phyloP scores from a whole-genome alignment of 2,113 vertebrate genomes.

The Anarrhichthys ocellatus region DNA sequence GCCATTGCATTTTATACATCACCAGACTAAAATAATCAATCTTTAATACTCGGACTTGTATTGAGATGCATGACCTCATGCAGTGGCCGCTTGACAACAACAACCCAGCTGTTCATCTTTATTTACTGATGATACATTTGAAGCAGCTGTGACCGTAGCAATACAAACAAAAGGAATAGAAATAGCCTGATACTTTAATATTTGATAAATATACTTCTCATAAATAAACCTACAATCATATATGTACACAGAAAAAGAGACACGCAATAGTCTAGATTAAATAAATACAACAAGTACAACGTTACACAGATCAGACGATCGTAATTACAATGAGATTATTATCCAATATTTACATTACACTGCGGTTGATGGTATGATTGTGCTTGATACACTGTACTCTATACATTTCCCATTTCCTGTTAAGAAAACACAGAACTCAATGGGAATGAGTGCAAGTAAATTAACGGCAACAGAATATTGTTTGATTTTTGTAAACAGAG shows the following conservation, averaged over 20 bases:
- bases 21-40: constrained; percentile 43
- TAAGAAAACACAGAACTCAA: constrained; percentile 25
- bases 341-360: constrained; percentile 69
- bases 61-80: constrained; percentile 48
- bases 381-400: constrained; percentile 63
- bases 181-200: constrained; percentile 24
- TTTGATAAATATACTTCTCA: constrained; percentile 40
- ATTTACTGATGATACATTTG: constrained; percentile 26
- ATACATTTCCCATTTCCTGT: constrained; percentile 27
- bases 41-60: not conserved
- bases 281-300: constrained; percentile 51
- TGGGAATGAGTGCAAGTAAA: constrained; percentile 30
- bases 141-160: constrained; percentile 34
- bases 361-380: constrained; percentile 65
- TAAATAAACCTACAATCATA: constrained; percentile 56
- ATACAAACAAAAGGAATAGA: constrained; percentile 23
- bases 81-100: constrained; percentile 24
- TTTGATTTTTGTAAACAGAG: constrained; percentile 40
- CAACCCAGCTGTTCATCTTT: constrained; percentile 22
- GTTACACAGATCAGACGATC: constrained; percentile 42
- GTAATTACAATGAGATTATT: constrained; percentile 51
- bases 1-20: constrained; percentile 39
- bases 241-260: constrained; percentile 50
- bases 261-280: constrained; percentile 38
- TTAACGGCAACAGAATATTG: constrained; percentile 11